These are phyloP conservation scores for Acanthochromis polyacanthus DNA, from an alignment of 2,113 vertebrate genomes.

Conservation along the genomic window DNA sequence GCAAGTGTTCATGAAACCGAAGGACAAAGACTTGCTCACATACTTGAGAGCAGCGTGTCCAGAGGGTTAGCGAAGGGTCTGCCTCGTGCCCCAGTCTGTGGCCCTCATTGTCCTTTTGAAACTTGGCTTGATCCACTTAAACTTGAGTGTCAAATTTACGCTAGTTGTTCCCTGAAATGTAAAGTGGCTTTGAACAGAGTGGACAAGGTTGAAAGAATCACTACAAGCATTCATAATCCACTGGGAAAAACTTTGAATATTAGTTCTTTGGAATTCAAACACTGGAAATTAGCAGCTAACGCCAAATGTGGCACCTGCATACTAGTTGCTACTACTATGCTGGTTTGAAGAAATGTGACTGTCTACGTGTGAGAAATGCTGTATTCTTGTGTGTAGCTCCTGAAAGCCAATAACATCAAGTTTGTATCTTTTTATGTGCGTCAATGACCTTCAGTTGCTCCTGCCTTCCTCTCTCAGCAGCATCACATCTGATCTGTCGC, in stretches of 20 bases:
- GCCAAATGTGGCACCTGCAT: background rate
- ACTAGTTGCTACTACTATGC: background rate
- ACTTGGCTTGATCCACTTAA: background rate
- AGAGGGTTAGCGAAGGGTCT: slow-evolving; percentile 23
- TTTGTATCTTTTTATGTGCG: slow-evolving; percentile 3
- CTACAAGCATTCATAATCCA: no score
- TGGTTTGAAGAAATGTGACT: background rate
- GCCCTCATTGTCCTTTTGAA: background rate
- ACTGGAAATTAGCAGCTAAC: background rate
- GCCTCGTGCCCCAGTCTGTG: slow-evolving; percentile 30
- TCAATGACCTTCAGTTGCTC: slow-evolving; percentile 19
- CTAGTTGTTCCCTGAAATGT: background rate
- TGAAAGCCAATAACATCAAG: background rate
- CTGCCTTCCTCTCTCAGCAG: background rate
- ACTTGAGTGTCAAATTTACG: background rate
- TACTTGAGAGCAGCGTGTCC: background rate
- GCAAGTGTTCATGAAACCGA: slow-evolving; percentile 8
- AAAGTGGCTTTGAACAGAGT: background rate
- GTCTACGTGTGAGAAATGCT: background rate
- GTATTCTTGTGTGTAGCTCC: background rate
- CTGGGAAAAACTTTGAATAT: background rate
- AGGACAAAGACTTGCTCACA: slow-evolving; percentile 34
- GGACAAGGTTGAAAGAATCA: background rate
- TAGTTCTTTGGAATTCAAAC: background rate
- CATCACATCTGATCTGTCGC: slow-evolving; percentile 31